Evolutionary conservation across 2,888 invertebrate genomes (phyloP).

Genomic region (Digitonthophagus gazella): DNA sequence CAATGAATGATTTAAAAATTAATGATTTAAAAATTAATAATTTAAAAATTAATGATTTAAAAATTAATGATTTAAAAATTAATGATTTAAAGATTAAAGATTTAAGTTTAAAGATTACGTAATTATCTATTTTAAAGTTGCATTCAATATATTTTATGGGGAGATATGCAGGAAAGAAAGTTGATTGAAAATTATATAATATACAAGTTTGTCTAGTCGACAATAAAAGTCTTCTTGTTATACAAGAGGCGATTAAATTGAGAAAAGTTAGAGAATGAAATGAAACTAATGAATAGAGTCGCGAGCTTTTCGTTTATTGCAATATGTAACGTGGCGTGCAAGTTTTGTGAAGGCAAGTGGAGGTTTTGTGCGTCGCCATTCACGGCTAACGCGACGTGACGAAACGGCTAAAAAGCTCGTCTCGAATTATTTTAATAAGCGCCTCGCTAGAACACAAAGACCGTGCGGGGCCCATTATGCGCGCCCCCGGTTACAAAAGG

Average conservation of each 20-base stretch:
- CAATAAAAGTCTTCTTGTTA: neutral
- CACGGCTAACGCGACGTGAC: neutral
- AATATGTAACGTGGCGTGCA: neutral
- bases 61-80: no score
- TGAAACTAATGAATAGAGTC: neutral
- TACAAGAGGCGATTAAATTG: neutral
- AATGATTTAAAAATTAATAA: no score
- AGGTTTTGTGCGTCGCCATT: neutral
- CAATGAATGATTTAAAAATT: neutral
- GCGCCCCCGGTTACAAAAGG: neutral
- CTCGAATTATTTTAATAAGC: neutral
- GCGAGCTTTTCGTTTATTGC: neutral
- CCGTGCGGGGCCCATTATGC: neutral
- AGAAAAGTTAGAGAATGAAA: neutral
- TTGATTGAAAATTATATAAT: neutral
- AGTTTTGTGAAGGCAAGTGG: neutral
- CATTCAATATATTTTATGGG: neutral
- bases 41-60: no score
- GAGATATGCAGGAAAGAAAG: neutral
- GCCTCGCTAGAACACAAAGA: neutral
- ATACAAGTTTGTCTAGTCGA: neutral
- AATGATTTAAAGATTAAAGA: no score
- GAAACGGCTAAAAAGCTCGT: neutral
- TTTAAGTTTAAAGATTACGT: neutral
- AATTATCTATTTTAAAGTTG: neutral